Base-by-base conservation (phyloP, 53 echinoderm and acorn worm genomes). In the Astropecten irregularis region DNA sequence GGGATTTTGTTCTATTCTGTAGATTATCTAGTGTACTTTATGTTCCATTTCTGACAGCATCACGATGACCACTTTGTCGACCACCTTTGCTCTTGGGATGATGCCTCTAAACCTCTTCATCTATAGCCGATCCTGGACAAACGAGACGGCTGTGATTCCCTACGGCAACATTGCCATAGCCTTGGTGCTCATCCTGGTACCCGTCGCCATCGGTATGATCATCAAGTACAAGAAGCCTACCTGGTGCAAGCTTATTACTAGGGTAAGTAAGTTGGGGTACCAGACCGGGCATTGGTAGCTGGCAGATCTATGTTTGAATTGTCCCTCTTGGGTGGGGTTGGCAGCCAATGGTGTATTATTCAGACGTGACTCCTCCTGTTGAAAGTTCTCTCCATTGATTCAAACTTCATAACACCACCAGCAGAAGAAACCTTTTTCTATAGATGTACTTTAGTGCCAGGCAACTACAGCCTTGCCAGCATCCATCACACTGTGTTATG, bases 101-200 rank as follows among this genome's bases (percentile, higher is more conserved):
- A 90, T 97, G 92, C 97, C 97, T 4, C 82, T 97, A 10, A 94
- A 94, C 63, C 92, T 97, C 9, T 97, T 92, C 72, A 88, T 97
- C 77, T 97, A 97, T 68, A 85, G 92, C 49, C 89, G 97, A 49
- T 81, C 84, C 5, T 94, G 94, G 94, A 92, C 94, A 0, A 63
- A 84, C 20, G 76, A 70, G 16, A 59, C 68, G 2, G 59, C 94
- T 2, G 85, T 92, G 31, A 90, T 97, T 20, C 97, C 97, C 5
- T 97, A 92, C 76, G 73, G 49, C 22, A 89, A 81, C 68, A 97
- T 97, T 61, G 39, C 82, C 72, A 82, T 86, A 3, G 58, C 97
- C 20, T 51, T 97, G 33, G 83, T 81, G 0, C 60, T 85, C 40
- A 92, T 94, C 66, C 60, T 97, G 9, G 61, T 94, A 2, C 97